Evolutionary conservation across 2,888 invertebrate species (phyloP).

Genomic region (Tuberolachnus salignus): DNA sequence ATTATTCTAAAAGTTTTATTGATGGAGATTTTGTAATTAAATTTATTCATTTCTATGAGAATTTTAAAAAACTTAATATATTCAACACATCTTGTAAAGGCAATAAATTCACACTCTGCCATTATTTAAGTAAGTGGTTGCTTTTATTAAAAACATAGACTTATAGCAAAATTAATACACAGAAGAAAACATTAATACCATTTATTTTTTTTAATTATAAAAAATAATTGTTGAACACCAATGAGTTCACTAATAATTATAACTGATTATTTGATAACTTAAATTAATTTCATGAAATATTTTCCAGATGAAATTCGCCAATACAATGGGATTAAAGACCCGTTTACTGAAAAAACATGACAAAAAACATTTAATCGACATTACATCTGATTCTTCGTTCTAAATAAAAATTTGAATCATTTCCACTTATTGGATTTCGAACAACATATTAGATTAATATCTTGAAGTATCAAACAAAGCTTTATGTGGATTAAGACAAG

Average conservation of each 20-base stretch:
- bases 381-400: neutral
- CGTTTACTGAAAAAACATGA: too few relatives aligned
- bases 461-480: too few relatives aligned
- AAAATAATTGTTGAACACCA: slow-evolving; percentile 4
- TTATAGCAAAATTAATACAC: neutral
- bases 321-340: neutral
- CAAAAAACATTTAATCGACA: slow-evolving; percentile 5
- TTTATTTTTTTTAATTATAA: neutral
- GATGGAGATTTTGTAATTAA: slow-evolving; percentile 7
- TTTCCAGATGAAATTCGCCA: neutral
- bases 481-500: too few relatives aligned
- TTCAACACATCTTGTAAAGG: slow-evolving; percentile 5
- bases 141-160: slow-evolving; percentile 13
- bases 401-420: neutral
- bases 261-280: neutral
- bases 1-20: neutral
- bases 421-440: too few relatives aligned
- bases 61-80: neutral
- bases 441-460: too few relatives aligned
- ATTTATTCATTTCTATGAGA: neutral
- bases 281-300: slow-evolving; percentile 13
- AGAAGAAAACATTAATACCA: neutral
- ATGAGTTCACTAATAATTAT: neutral
- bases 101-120: slow-evolving; percentile 8
- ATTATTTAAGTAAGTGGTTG: neutral